phyloP scores from a whole-genome alignment of 2,888 invertebrate species.

The Branchipolynoe longqiensis region DNA sequence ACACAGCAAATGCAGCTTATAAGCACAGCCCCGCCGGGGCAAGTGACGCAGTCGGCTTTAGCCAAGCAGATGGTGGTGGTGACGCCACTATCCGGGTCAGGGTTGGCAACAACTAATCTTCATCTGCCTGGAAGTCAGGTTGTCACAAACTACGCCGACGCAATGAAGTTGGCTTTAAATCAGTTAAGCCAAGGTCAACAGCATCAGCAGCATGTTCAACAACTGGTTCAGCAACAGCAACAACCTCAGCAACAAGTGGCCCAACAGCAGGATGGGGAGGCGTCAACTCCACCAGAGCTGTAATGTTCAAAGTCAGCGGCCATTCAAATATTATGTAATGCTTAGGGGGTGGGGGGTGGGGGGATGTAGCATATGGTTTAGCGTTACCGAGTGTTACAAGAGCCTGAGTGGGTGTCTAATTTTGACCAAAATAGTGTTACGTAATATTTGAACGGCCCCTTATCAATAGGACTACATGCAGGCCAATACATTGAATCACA shows the following conservation, averaged over 20 bases:
- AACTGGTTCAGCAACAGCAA: not conserved
- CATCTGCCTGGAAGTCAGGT: not conserved
- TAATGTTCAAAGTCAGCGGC: too few species aligned
- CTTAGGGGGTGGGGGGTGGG: too few species aligned
- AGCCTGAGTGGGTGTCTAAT: too few species aligned
- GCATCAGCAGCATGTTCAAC: not conserved
- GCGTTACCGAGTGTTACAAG: too few species aligned
- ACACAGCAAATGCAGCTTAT: conserved; percentile 15
- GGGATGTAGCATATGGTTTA: too few species aligned
- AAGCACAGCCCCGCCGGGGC: not conserved
- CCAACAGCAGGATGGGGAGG: too few species aligned
- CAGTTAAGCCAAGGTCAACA: not conserved
- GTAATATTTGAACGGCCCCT: too few species aligned
- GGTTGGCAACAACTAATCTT: not conserved
- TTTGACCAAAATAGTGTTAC: too few species aligned
- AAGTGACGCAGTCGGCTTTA: not conserved
- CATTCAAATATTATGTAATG: too few species aligned
- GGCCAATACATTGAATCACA: too few species aligned
- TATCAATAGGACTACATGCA: too few species aligned
- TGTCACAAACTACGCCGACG: conserved; percentile 33
- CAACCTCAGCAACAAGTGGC: not conserved
- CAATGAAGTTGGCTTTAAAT: conserved; percentile 19
- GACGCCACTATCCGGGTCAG: not conserved
- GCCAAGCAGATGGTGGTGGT: conserved; percentile 35
- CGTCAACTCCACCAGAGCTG: too few species aligned